Evolutionary conservation across 2,888 invertebrate species (phyloP).

Genomic region (Chydorus sphaericus): DNA sequence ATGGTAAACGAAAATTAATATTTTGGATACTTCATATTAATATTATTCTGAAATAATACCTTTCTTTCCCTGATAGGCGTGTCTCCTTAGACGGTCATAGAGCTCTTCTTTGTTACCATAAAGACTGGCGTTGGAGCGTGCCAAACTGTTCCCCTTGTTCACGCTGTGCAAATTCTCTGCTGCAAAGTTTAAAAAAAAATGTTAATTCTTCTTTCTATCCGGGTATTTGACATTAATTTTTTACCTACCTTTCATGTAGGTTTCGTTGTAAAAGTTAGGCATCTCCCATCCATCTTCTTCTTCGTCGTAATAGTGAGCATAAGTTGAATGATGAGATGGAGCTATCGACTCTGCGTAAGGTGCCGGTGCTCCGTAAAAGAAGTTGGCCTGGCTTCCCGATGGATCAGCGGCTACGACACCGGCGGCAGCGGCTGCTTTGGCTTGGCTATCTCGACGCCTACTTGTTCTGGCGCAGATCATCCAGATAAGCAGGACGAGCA

Average conservation of each 20-base stretch:
- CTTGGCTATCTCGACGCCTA: constrained; percentile 78
- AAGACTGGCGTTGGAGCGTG: constrained; percentile 81
- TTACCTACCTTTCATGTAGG: constrained; percentile 74
- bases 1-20: constrained; percentile 4
- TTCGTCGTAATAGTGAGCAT: constrained; percentile 89
- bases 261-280: constrained; percentile 93
- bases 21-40: background rate
- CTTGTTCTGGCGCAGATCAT: constrained; percentile 92
- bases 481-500: constrained; percentile 84
- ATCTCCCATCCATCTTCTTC: constrained; percentile 95
- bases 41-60: constrained; percentile 39
- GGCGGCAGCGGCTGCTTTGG: constrained; percentile 71
- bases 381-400: constrained; percentile 86
- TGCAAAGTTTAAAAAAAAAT: constrained; percentile 19
- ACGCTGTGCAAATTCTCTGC: constrained; percentile 62
- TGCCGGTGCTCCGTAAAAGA: constrained; percentile 71
- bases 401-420: constrained; percentile 41
- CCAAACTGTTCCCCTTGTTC: constrained; percentile 81
- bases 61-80: constrained; percentile 85
- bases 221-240: background rate
- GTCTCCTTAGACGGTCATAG: constrained; percentile 85
- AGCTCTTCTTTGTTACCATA: constrained; percentile 91
- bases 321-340: constrained; percentile 86
- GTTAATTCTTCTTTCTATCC: background rate
- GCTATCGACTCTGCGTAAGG: constrained; percentile 91